A percentile compares a stretch with the other conserved stretches of the same genome.
These are phyloP conservation scores for Clostera curtula DNA, from an alignment of 2,888 invertebrate genomes.

Conservation along the genomic window DNA sequence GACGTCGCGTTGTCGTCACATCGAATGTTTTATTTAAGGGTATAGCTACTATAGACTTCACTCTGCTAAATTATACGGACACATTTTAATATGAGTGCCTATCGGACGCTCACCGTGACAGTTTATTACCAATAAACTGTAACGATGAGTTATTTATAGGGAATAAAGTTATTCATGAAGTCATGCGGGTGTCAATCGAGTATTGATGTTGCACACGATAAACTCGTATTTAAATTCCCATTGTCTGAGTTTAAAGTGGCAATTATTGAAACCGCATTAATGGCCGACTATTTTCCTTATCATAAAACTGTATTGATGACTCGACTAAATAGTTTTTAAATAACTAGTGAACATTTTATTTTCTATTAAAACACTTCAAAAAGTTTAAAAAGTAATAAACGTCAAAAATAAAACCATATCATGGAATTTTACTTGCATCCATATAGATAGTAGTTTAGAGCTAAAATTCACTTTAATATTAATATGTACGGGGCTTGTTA, in stretches of 20 bases:
- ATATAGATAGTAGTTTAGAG: no score
- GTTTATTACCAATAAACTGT: slow-evolving; percentile 55
- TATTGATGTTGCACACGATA: slow-evolving; percentile 24
- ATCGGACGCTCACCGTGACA: slow-evolving; percentile 44
- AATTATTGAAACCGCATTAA: slow-evolving; percentile 18
- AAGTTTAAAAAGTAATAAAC: no score
- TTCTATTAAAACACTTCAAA: no score
- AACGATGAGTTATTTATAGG: slow-evolving; percentile 46
- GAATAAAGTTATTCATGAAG: slow-evolving; percentile 44
- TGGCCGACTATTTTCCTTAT: no score
- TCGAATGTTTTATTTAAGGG: slow-evolving; percentile 65
- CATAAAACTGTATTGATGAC: no score
- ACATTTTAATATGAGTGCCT: slow-evolving; percentile 50
- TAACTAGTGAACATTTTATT: no score
- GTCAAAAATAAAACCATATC: no score
- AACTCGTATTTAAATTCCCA: slow-evolving; percentile 21
- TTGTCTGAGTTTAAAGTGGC: slow-evolving; percentile 18
- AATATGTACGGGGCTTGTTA: no score
- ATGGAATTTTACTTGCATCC: no score
- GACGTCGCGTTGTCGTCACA: slow-evolving; percentile 59
- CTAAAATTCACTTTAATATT: no score
- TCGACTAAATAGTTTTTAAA: no score
- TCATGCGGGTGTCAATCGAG: slow-evolving; percentile 42
- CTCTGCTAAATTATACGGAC: slow-evolving; percentile 51
- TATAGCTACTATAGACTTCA: slow-evolving; percentile 45